Evolutionary conservation across 2,888 invertebrate genomes (phyloP), one percentile per base, ranked within the genome.

Genomic region (Tetrapedia diversipes): DNA sequence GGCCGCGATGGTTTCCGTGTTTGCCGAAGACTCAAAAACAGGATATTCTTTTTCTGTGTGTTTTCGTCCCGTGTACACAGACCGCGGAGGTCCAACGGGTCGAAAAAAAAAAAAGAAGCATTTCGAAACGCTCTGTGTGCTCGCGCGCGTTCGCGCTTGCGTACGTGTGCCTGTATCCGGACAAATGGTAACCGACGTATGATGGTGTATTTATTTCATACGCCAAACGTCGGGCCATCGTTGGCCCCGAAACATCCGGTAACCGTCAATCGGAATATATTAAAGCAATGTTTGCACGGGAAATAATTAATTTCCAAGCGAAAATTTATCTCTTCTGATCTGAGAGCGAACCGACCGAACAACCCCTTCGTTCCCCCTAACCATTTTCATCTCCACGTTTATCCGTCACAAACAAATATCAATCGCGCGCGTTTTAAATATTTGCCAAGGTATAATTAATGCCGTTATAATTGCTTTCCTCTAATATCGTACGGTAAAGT

Each of bases 241-340:
- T 67, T 73, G 77, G 41, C 54, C n/a, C 49, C 60, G 54, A 53
- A 70, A 61, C 54, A 71, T 61, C 49, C 54, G 76, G 68, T 71
- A 82, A 77, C 87, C n/a, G 82, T 86, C 86, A 87, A 88, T 87
- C 85, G 86, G 85, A 89, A 90, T 89, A 87, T 88, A 88, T 90
- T 88, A 88, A 89, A 89, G 81, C 84, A 85, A 87, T 89, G 87
- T 90, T 90, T 89, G 87, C 85, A 73, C 86, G 81, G n/a, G 83
- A 85, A 89, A 89, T 89, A 90, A 90, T 90, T 89, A 89, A 89
- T 90, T 88, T 85, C 79, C 71, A 77, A 81, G 79, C 77, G 85
- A 80, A 82, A 85, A 83, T 83, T 80, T 67, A 73, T 64, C 77
- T 72, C 79, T 80, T 69, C 72, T 63, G 66, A 77, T 82, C 82